These are phyloP conservation scores for Drosophila varians DNA, from an alignment of 1,140 invertebrate species.

Conservation along the genomic window DNA sequence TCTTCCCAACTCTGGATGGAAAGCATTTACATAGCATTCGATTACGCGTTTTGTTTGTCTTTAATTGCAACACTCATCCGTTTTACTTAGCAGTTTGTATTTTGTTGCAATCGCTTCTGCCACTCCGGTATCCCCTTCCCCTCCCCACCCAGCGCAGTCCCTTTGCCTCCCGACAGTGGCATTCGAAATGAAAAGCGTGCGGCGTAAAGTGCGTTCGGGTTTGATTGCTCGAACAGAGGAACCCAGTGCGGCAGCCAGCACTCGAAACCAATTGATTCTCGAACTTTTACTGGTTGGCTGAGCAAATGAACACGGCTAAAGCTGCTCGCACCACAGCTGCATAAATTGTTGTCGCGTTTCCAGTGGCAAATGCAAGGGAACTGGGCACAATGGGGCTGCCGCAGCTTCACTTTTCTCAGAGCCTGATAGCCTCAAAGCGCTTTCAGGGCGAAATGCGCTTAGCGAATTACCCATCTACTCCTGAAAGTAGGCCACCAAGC, in stretches of 20 bases:
- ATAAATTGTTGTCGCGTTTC: not conserved
- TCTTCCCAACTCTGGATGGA: not conserved
- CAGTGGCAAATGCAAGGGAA: not conserved
- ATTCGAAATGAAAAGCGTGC: slow-evolving; percentile 30
- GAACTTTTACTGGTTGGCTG: slow-evolving; percentile 22
- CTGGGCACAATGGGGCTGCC: not conserved
- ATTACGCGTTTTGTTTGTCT: slow-evolving; percentile 71
- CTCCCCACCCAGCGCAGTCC: not conserved
- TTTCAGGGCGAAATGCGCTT: not conserved
- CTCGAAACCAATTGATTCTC: slow-evolving; percentile 38
- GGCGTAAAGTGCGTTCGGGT: slow-evolving; percentile 40
- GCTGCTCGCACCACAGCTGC: not conserved
- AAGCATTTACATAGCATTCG: slow-evolving; percentile 64
- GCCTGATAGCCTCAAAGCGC: not conserved
- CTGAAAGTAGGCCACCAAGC: slow-evolving; percentile 6
- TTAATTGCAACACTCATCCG: slow-evolving; percentile 67
- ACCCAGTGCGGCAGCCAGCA: slow-evolving; percentile 14
- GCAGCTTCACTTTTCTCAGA: not conserved
- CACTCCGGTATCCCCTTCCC: not conserved
- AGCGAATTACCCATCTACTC: not conserved
- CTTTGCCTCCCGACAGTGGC: slow-evolving; percentile 9
- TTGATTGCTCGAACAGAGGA: slow-evolving; percentile 28
- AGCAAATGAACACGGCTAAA: slow-evolving; percentile 14
- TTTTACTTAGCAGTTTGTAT: slow-evolving; percentile 50
- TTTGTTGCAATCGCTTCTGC: not conserved